Evolutionary conservation across 2,113 vertebrate genomes (phyloP).

Genomic region (Eublepharis macularius): DNA sequence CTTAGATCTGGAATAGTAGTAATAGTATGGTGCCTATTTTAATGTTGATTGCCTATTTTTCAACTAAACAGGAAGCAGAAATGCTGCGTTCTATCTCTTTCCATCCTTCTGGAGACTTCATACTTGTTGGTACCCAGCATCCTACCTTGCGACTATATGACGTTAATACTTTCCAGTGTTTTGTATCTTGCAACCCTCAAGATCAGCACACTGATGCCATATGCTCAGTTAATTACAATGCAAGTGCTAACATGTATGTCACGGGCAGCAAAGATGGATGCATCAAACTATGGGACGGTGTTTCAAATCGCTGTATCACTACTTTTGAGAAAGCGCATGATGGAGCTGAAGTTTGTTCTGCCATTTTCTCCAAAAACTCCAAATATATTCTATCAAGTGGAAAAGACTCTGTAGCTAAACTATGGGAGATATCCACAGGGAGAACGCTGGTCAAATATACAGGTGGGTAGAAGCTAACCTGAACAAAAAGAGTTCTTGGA

Average conservation of each 20-base stretch:
- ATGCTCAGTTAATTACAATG: slow-evolving; percentile 92
- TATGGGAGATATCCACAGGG: slow-evolving; percentile 98
- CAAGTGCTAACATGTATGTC: slow-evolving; percentile 93
- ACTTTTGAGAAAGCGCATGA: slow-evolving; percentile 96
- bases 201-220: slow-evolving; percentile 98
- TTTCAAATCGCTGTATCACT: slow-evolving; percentile 95
- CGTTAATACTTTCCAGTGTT: slow-evolving; percentile 98
- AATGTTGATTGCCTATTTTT: background rate
- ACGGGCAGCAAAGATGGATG: slow-evolving; percentile 96
- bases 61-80: slow-evolving; percentile 88
- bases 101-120: slow-evolving; percentile 95
- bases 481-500: background rate
- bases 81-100: slow-evolving; percentile 98
- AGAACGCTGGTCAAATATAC: slow-evolving; percentile 96
- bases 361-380: slow-evolving; percentile 97
- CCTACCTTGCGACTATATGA: slow-evolving; percentile 95
- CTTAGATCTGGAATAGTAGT: background rate
- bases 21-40: background rate
- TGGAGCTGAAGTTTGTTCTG: slow-evolving; percentile 95
- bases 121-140: slow-evolving; percentile 96
- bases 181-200: slow-evolving; percentile 95
- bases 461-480: slow-evolving; percentile 73
- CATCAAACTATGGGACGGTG: slow-evolving; percentile 97
- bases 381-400: slow-evolving; percentile 97
- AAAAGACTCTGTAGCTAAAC: slow-evolving; percentile 96